A percentile compares a stretch with the other conserved stretches of the same genome.
Conservation (phyloP, 2,113 vertebrate species). For the Pseudolaguvia tuberculata region DNA sequence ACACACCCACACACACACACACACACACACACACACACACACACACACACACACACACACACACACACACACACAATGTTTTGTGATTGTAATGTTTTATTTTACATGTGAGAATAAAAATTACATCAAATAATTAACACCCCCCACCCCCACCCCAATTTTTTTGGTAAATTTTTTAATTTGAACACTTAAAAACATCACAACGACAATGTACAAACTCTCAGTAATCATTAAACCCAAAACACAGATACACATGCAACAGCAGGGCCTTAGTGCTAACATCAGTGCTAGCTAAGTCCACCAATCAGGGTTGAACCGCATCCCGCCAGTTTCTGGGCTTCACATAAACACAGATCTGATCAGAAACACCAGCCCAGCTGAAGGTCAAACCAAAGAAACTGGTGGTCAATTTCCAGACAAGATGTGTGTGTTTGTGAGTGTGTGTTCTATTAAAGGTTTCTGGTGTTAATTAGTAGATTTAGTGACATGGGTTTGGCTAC, state of each 20-base stretch:
- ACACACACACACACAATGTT: constrained; percentile 7
- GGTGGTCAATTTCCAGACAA: too few relatives aligned
- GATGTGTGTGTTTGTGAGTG: too few relatives aligned
- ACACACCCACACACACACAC: too few relatives aligned
- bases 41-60: background rate
- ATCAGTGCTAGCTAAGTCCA: background rate
- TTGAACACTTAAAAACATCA: constrained; percentile 87
- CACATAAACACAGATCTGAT: constrained; percentile 1
- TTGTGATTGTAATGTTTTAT: constrained; percentile 58
- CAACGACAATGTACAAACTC: constrained; percentile 89
- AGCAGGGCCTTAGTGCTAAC: constrained; percentile 65
- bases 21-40: too few relatives aligned
- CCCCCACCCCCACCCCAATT: constrained; percentile 54
- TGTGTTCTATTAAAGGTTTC: too few relatives aligned
- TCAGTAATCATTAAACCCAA: constrained; percentile 82
- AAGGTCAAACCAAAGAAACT: background rate
- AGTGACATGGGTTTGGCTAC: too few relatives aligned
- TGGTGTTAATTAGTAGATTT: too few relatives aligned
- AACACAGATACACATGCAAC: constrained; percentile 89
- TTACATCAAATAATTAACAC: constrained; percentile 62
- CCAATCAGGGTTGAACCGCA: background rate
- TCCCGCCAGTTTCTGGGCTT: background rate
- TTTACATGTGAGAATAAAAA: constrained; percentile 59
- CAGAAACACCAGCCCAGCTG: background rate
- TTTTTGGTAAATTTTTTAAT: constrained; percentile 71